Evolutionary conservation across 2,113 vertebrate species (phyloP).

Genomic region (Thymallus thymallus): DNA sequence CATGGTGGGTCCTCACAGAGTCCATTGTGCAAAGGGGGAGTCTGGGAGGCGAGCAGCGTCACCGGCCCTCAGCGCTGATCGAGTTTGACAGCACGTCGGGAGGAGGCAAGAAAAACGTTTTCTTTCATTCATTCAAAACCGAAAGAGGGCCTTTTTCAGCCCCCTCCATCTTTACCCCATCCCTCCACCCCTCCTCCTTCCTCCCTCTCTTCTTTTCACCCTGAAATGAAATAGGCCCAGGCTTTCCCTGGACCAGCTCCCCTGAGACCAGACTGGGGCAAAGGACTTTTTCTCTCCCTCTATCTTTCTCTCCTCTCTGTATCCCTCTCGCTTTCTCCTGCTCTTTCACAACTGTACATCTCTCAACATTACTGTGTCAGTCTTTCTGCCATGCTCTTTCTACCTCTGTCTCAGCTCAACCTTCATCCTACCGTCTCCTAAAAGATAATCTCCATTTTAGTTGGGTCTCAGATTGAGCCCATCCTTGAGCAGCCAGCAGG

Average conservation of each 20-base stretch:
- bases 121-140: constrained; percentile 79
- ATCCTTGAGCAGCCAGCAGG: too few species aligned
- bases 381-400: constrained; percentile 16
- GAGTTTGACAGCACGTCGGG: constrained; percentile 97
- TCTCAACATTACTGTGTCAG: neutral
- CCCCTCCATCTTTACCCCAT: constrained; percentile 35
- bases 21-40: constrained; percentile 83
- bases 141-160: constrained; percentile 96
- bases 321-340: neutral
- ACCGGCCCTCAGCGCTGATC: constrained; percentile 86
- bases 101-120: constrained; percentile 85
- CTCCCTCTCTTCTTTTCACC: constrained; percentile 53
- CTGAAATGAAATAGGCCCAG: constrained; percentile 52
- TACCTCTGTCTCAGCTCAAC: neutral
- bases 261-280: constrained; percentile 50
- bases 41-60: constrained; percentile 76
- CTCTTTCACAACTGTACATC: neutral
- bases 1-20: constrained; percentile 91
- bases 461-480: neutral
- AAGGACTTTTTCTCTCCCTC: neutral
- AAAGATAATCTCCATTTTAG: too few species aligned
- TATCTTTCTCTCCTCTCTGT: neutral
- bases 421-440: neutral
- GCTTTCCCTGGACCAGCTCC: constrained; percentile 51
- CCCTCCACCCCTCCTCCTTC: too few species aligned